phyloP scores from a whole-genome alignment of 2,797 vertebrate species.

The Sebastes minor region DNA sequence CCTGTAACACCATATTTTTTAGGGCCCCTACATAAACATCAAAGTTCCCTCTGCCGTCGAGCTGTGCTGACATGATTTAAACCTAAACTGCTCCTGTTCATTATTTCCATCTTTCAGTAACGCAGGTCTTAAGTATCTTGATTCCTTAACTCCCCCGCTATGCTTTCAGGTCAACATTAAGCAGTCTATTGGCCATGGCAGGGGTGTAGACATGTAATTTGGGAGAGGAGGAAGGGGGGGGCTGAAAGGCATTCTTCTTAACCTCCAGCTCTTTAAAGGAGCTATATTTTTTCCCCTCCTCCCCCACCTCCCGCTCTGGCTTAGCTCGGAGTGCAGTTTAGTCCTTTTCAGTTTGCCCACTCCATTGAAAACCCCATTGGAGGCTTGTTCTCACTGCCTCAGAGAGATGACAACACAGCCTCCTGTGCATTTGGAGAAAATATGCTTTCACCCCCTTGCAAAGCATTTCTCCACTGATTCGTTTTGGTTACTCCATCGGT shows the following conservation, averaged over 20 bases:
- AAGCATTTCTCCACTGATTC: not conserved
- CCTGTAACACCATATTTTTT: not conserved
- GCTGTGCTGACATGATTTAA: slow-evolving; percentile 36
- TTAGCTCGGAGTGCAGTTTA: slow-evolving; percentile 80
- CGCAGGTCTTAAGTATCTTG: slow-evolving; percentile 60
- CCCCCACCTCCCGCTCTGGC: slow-evolving; percentile 75
- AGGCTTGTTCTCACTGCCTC: slow-evolving; percentile 70
- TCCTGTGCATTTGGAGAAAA: slow-evolving; percentile 53
- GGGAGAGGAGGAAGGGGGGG: slow-evolving; percentile 64
- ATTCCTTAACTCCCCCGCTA: slow-evolving; percentile 66
- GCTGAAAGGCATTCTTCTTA: slow-evolving; percentile 80
- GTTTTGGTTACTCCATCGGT: not conserved
- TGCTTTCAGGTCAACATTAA: slow-evolving; percentile 75
- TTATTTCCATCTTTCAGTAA: slow-evolving; percentile 53
- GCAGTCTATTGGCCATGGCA: slow-evolving; percentile 74
- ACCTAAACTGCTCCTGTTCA: slow-evolving; percentile 17
- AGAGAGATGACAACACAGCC: slow-evolving; percentile 62
- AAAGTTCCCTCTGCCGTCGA: slow-evolving; percentile 6
- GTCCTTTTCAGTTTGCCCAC: slow-evolving; percentile 84
- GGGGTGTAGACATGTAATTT: slow-evolving; percentile 83
- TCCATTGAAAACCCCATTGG: slow-evolving; percentile 83
- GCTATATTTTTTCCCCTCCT: slow-evolving; percentile 80
- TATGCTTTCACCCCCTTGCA: slow-evolving; percentile 11
- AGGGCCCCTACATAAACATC: slow-evolving; percentile 18
- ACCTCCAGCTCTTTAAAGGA: slow-evolving; percentile 82